A percentile compares a stretch with the other conserved stretches of the same genome.
phyloP scores from a whole-genome alignment of 2,113 vertebrate species.

The Chaenocephalus aceratus region DNA sequence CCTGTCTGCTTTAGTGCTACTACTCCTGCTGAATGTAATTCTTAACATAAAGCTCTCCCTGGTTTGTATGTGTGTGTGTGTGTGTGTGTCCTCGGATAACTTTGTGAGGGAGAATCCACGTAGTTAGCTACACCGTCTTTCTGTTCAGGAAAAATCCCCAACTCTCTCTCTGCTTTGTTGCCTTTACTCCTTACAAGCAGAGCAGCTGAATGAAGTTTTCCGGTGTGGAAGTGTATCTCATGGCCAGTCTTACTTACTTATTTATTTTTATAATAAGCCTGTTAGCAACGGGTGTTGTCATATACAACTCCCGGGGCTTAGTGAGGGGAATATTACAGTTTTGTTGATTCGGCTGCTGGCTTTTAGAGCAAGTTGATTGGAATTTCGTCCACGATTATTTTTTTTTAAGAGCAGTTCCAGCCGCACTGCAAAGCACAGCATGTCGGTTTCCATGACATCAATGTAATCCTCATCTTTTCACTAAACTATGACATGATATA shows the following conservation, averaged over 20 bases:
- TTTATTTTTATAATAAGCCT: conserved; percentile 70
- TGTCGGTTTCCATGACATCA: not conserved
- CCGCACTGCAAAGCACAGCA: not conserved
- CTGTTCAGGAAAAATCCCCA: conserved; percentile 52
- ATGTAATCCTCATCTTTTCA: not conserved
- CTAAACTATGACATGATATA: not conserved
- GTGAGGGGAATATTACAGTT: conserved; percentile 47
- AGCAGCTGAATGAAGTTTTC: conserved; percentile 52
- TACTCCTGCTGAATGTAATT: conserved; percentile 40
- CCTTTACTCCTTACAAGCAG: conserved; percentile 36
- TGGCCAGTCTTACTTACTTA: conserved; percentile 46
- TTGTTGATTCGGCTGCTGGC: conserved; percentile 41
- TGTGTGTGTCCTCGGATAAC: conserved; percentile 56
- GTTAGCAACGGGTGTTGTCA: conserved; percentile 65
- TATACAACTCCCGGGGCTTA: conserved; percentile 53
- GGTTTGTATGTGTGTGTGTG: not conserved
- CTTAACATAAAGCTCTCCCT: conserved; percentile 19
- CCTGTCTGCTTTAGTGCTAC: conserved; percentile 20
- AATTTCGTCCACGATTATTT: not conserved
- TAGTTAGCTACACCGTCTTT: conserved; percentile 36
- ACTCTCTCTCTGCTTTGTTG: conserved; percentile 54
- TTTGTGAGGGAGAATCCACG: conserved; percentile 48
- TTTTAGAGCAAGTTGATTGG: conserved; percentile 54
- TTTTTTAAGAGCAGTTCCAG: not conserved
- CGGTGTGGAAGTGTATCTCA: conserved; percentile 50